Evolutionary conservation across 2,113 vertebrate species (phyloP).

Genomic region (Psephotus haematonotus): DNA sequence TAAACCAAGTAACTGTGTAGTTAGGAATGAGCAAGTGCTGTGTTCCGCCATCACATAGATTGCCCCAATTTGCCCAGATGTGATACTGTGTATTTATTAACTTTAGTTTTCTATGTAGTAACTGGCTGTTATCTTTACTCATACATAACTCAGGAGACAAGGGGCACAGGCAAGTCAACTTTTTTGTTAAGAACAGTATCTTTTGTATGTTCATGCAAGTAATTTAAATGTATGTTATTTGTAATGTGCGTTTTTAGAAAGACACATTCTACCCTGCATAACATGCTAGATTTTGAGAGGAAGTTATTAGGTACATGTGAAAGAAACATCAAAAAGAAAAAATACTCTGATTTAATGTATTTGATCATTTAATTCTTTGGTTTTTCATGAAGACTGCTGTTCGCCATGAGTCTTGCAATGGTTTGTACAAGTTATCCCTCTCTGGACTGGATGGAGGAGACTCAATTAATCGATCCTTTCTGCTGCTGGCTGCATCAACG

Average conservation of each 20-base stretch:
- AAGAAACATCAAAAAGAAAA: background rate
- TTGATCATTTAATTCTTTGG: background rate
- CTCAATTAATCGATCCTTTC: slow-evolving; percentile 95
- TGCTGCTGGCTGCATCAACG: slow-evolving; percentile 94
- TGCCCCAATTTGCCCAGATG: background rate
- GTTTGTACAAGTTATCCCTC: slow-evolving; percentile 95
- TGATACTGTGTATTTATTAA: background rate
- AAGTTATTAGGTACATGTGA: background rate
- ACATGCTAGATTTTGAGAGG: background rate
- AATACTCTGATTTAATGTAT: background rate
- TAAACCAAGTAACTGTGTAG: background rate
- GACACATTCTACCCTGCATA: background rate
- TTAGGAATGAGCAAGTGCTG: background rate
- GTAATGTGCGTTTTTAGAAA: background rate
- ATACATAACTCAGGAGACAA: fast-evolving
- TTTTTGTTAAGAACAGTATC: background rate
- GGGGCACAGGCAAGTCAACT: background rate
- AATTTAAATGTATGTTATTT: background rate
- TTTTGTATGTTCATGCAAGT: background rate
- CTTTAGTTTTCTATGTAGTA: background rate
- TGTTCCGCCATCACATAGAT: background rate
- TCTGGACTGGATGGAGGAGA: slow-evolving; percentile 95
- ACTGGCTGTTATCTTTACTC: background rate
- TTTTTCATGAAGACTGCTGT: slow-evolving; percentile 86
- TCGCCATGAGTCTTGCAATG: slow-evolving; percentile 95